A percentile compares a stretch with the other conserved stretches of the same genome.
Conservation (phyloP, 2,888 invertebrate genomes). For the Mechanitis messenoides region DNA sequence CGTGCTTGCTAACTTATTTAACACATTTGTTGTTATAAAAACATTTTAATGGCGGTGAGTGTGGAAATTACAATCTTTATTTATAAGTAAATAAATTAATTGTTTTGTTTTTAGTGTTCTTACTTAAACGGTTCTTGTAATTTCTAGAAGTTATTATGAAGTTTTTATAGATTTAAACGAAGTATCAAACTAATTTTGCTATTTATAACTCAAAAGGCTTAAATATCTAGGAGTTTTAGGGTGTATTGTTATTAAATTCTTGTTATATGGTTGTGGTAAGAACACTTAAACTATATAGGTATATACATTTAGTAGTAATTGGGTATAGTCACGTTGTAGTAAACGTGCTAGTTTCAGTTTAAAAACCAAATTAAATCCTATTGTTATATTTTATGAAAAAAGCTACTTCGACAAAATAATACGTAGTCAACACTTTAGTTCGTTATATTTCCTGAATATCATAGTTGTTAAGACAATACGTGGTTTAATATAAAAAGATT, state of each 20-base stretch:
- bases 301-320: not conserved
- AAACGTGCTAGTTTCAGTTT: not conserved
- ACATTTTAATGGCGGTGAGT: not conserved
- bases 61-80: conserved; percentile 38
- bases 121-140: not conserved
- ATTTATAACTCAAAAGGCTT: not conserved
- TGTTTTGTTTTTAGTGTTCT: not conserved
- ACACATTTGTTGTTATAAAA: conserved; percentile 55
- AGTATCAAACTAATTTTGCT: not conserved
- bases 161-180: not conserved
- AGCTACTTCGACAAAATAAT: too few species aligned
- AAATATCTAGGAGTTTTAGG: not conserved
- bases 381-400: too few species aligned
- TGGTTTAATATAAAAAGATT: not conserved
- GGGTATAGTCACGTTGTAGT: not conserved
- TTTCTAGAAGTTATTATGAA: not conserved
- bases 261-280: not conserved
- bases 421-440: too few species aligned
- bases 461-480: too few species aligned
- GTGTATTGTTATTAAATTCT: not conserved
- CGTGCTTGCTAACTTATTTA: conserved; percentile 59
- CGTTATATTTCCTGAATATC: too few species aligned
- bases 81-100: not conserved
- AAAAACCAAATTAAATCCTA: too few species aligned
- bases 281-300: not conserved